Percentiles rank a stretch among this genome's conserved stretches.
Conservation (phyloP, 1,140 invertebrate species). For the Drosophila ogumai region DNA sequence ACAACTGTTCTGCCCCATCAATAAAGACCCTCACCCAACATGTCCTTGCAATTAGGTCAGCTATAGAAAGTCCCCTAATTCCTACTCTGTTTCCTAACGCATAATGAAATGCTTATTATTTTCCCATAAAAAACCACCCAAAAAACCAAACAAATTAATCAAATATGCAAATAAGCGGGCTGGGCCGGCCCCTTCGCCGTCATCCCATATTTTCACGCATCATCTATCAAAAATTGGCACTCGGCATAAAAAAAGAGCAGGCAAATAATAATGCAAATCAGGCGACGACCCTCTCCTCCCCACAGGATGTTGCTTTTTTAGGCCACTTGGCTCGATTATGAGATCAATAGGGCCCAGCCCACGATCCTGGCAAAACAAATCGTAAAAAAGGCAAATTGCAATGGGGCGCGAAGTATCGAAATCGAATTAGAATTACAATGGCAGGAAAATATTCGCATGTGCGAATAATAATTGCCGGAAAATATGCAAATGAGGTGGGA, state of each 20-base stretch:
- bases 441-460: slow-evolving; percentile 59
- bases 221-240: slow-evolving; percentile 79
- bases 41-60: slow-evolving; percentile 8
- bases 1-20: slow-evolving; percentile 9
- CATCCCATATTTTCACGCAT: slow-evolving; percentile 65
- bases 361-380: slow-evolving; percentile 66
- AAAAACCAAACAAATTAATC: slow-evolving; percentile 79
- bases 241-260: slow-evolving; percentile 56
- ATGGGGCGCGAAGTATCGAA: slow-evolving; percentile 69
- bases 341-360: slow-evolving; percentile 65
- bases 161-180: slow-evolving; percentile 75
- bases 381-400: slow-evolving; percentile 80
- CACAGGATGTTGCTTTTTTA: slow-evolving; percentile 44
- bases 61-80: slow-evolving; percentile 14
- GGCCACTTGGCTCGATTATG: slow-evolving; percentile 67
- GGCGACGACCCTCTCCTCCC: slow-evolving; percentile 56
- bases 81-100: background rate
- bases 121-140: slow-evolving; percentile 80
- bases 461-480: slow-evolving; percentile 76
- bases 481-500: slow-evolving; percentile 75
- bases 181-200: background rate
- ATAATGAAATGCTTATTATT: slow-evolving; percentile 77
- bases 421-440: slow-evolving; percentile 69
- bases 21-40: background rate
- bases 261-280: slow-evolving; percentile 52